Percentiles rank a stretch among this genome's conserved stretches.
Conservation (phyloP, 1,140 invertebrate species). For the Manduca sexta region DNA sequence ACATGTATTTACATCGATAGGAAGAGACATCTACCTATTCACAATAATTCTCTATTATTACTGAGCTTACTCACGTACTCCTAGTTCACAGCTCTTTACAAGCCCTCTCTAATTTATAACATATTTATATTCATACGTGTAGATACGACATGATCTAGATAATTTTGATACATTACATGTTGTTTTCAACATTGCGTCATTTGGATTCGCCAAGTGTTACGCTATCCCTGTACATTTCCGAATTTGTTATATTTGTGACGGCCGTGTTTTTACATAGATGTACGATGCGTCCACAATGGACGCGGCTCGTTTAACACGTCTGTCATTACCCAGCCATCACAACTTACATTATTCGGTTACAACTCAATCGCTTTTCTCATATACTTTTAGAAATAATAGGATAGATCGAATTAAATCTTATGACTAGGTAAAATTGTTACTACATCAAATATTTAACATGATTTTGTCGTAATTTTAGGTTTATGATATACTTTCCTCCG, state of each 20-base stretch:
- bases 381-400: constrained; percentile 57
- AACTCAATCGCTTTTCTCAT: constrained; percentile 27
- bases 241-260: constrained; percentile 61
- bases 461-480: constrained; percentile 3
- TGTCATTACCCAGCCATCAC: constrained; percentile 43
- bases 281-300: neutral
- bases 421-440: constrained; percentile 67
- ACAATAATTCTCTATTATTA: constrained; percentile 42
- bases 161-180: constrained; percentile 25
- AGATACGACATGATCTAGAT: constrained; percentile 18
- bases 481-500: no score
- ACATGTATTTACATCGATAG: constrained; percentile 61
- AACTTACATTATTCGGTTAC: constrained; percentile 52
- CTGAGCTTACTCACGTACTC: constrained; percentile 46
- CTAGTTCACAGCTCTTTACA: constrained; percentile 57
- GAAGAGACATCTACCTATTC: constrained; percentile 55
- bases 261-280: constrained; percentile 6
- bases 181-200: constrained; percentile 24
- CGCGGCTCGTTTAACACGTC: constrained; percentile 2
- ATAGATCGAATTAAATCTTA: constrained; percentile 62
- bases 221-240: constrained; percentile 70
- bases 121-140: neutral
- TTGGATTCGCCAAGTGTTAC: constrained; percentile 42
- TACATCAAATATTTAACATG: constrained; percentile 41
- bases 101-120: constrained; percentile 37